Conservation (phyloP, 2,797 vertebrate species). For the Siniperca obscura region DNA sequence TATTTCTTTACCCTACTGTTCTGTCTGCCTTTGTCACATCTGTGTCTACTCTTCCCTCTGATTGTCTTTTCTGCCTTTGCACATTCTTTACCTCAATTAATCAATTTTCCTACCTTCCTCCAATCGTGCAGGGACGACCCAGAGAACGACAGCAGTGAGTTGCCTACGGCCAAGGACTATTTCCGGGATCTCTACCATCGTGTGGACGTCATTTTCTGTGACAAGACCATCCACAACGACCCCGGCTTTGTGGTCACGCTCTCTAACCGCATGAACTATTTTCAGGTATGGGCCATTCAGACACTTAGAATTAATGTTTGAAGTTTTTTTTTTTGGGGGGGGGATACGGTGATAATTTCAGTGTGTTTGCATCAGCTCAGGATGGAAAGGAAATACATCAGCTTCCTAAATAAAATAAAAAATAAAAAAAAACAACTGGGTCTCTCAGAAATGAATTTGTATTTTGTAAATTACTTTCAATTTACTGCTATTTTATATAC, state of each 20-base stretch:
- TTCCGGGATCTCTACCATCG: slow-evolving; percentile 98
- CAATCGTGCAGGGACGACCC: slow-evolving; percentile 91
- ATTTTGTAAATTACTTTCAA: not conserved
- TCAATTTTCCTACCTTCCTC: not conserved
- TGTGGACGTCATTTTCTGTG: slow-evolving; percentile 99
- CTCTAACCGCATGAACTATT: slow-evolving; percentile 99
- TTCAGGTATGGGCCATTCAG: slow-evolving; percentile 86
- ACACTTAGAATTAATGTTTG: not conserved
- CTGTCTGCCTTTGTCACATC: slow-evolving; percentile 18
- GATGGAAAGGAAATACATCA: not conserved
- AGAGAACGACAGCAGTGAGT: slow-evolving; percentile 96
- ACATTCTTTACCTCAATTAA: not conserved
- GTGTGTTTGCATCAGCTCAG: not conserved
- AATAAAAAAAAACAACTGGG: not conserved
- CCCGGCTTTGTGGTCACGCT: slow-evolving; percentile 98
- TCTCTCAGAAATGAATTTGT: not conserved
- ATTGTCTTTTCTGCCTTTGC: not conserved
- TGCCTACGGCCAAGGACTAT: slow-evolving; percentile 98
- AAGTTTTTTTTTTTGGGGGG: not conserved
- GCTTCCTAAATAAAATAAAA: not conserved
- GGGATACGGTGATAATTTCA: not conserved
- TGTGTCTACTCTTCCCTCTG: not conserved
- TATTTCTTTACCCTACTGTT: not conserved
- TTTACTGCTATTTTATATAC: not conserved
- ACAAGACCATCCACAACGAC: slow-evolving; percentile 99